phyloP scores from a whole-genome alignment of 30 jellyfish, hydroid and myxozoan species.

The Hydractinia symbiolongicarpus region DNA sequence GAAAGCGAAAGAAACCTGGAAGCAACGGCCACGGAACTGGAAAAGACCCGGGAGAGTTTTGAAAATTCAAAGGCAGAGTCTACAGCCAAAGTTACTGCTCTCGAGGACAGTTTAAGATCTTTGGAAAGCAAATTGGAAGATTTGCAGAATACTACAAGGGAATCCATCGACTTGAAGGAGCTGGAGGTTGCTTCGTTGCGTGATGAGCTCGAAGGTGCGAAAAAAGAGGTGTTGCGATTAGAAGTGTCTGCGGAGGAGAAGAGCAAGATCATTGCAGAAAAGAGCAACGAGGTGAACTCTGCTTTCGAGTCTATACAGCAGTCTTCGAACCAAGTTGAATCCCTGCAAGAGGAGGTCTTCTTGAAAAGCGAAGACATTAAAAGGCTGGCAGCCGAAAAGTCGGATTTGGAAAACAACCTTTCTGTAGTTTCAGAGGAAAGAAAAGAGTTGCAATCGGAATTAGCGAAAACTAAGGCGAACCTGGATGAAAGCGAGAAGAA shows the following conservation, averaged over 20 bases:
- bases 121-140: background rate
- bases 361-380: background rate
- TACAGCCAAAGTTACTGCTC: background rate
- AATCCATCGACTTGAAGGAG: background rate
- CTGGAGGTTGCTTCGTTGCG: background rate
- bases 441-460: background rate
- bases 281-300: constrained; percentile 2
- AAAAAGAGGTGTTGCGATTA: background rate
- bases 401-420: background rate
- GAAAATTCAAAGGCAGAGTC: background rate
- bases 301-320: background rate
- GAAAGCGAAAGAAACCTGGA: background rate
- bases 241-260: background rate
- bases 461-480: background rate
- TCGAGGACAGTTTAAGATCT: background rate
- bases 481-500: background rate
- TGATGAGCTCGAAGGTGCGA: background rate
- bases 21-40: constrained; percentile 1
- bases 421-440: background rate
- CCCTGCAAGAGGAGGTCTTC: background rate
- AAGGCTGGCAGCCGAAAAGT: background rate
- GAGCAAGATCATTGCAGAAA: background rate
- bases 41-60: background rate
- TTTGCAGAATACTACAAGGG: background rate
- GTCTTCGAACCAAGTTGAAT: background rate